Percentiles rank a stretch among this genome's conserved stretches.
Conservation (phyloP, 2,888 invertebrate species). For the Lasioglossum marginatum region DNA sequence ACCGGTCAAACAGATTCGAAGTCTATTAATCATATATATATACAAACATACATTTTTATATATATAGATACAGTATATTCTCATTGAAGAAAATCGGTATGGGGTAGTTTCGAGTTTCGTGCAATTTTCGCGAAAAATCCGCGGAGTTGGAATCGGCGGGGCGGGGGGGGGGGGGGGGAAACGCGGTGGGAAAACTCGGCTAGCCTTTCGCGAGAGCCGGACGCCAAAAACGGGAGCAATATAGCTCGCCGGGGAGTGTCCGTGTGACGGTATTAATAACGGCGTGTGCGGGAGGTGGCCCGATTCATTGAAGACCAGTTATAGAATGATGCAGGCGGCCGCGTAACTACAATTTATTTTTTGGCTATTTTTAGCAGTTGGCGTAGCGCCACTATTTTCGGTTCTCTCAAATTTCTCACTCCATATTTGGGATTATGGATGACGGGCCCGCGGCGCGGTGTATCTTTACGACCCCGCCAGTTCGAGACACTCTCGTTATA, state of each 20-base stretch:
- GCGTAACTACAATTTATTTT: conserved; percentile 82
- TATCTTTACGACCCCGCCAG: conserved; percentile 67
- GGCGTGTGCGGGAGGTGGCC: conserved; percentile 67
- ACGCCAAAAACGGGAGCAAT: conserved; percentile 49
- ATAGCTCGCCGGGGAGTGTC: conserved; percentile 46
- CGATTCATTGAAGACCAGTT: conserved; percentile 75
- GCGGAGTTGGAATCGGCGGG: not conserved
- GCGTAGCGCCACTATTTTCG: conserved; percentile 83
- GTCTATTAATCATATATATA: too few species aligned
- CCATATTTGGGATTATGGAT: conserved; percentile 83
- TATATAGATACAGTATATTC: too few species aligned
- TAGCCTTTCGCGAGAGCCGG: not conserved
- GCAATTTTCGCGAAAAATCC: not conserved
- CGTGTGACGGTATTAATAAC: conserved; percentile 64
- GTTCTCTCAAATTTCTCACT: conserved; percentile 84
- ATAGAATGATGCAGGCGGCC: conserved; percentile 78
- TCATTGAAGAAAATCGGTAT: too few species aligned
- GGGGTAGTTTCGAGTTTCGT: not conserved
- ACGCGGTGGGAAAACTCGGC: conserved; percentile 15
- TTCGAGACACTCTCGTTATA: conserved; percentile 50
- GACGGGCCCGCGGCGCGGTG: conserved; percentile 64
- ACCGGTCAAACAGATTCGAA: too few species aligned
- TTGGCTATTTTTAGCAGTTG: conserved; percentile 83
- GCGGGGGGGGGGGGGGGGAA: too few species aligned
- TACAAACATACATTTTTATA: too few species aligned